A percentile compares a stretch with the other conserved stretches of the same genome.
Evolutionary conservation across 64 coral and sea anemone genomes (phyloP).

Genomic region (Exaiptasia diaphana): DNA sequence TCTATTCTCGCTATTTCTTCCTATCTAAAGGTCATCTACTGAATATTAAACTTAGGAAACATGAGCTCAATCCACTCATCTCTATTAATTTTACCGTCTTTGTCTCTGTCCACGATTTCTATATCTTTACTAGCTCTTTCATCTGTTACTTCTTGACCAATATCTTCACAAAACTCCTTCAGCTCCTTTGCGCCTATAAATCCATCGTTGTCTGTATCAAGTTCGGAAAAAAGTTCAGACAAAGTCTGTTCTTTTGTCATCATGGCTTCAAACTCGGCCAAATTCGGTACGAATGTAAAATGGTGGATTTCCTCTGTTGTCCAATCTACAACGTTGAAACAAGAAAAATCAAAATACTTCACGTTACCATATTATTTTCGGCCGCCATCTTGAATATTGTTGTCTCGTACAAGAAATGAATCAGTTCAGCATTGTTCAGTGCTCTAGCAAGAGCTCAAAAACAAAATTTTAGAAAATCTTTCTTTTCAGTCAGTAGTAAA

Average conservation of each 20-base stretch:
- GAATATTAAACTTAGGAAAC: slow-evolving; percentile 98
- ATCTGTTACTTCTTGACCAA: slow-evolving; percentile 77
- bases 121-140: slow-evolving; percentile 92
- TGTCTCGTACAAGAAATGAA: too few relatives aligned
- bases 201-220: slow-evolving; percentile 89
- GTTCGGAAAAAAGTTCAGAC: slow-evolving; percentile 84
- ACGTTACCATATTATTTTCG: not conserved
- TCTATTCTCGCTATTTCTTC: too few relatives aligned
- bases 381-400: too few relatives aligned
- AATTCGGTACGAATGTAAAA: slow-evolving; percentile 85
- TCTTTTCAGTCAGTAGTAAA: too few relatives aligned
- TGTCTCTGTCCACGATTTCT: slow-evolving; percentile 74
- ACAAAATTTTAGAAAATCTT: too few relatives aligned
- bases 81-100: slow-evolving; percentile 89
- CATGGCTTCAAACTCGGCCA: slow-evolving; percentile 98
- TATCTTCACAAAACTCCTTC: slow-evolving; percentile 92
- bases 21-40: too few relatives aligned
- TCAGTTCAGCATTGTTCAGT: too few relatives aligned
- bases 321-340: slow-evolving; percentile 68
- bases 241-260: slow-evolving; percentile 91
- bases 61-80: slow-evolving; percentile 99
- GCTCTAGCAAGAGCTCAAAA: too few relatives aligned
- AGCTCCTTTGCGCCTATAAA: slow-evolving; percentile 83
- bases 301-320: slow-evolving; percentile 72
- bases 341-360: not conserved